phyloP scores from a whole-genome alignment of 1,140 invertebrate genomes.

The Cepaea nemoralis region DNA sequence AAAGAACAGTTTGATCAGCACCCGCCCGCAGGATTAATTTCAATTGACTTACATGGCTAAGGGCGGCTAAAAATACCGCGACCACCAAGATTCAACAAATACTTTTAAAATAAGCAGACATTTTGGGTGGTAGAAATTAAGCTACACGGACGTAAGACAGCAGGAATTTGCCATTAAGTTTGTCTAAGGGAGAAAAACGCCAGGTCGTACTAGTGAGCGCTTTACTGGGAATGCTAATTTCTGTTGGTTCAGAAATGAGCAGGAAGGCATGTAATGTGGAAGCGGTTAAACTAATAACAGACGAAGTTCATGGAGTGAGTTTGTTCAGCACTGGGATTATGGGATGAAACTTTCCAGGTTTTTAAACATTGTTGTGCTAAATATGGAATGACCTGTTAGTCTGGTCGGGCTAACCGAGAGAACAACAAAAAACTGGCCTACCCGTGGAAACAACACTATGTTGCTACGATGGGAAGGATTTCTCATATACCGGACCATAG shows the following conservation, averaged over 20 bases:
- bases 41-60: conserved; percentile 7
- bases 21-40: background rate
- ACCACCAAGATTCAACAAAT: background rate
- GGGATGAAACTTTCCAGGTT: too few relatives aligned
- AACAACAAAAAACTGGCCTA: too few relatives aligned
- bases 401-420: too few relatives aligned
- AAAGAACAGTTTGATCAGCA: background rate
- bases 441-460: too few relatives aligned
- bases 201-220: background rate
- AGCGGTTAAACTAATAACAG: background rate
- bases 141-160: background rate
- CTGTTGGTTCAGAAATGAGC: background rate
- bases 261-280: conserved; percentile 5
- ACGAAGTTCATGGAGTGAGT: too few relatives aligned
- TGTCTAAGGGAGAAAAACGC: conserved; percentile 2
- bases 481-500: too few relatives aligned
- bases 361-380: too few relatives aligned
- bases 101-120: background rate
- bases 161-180: background rate
- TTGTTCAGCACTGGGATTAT: background rate
- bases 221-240: conserved; percentile 10
- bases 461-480: too few relatives aligned
- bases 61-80: background rate
- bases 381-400: too few relatives aligned
- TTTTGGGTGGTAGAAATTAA: background rate